Evolutionary conservation across 1,140 invertebrate genomes (phyloP).

Genomic region (Bombus sibiricus): DNA sequence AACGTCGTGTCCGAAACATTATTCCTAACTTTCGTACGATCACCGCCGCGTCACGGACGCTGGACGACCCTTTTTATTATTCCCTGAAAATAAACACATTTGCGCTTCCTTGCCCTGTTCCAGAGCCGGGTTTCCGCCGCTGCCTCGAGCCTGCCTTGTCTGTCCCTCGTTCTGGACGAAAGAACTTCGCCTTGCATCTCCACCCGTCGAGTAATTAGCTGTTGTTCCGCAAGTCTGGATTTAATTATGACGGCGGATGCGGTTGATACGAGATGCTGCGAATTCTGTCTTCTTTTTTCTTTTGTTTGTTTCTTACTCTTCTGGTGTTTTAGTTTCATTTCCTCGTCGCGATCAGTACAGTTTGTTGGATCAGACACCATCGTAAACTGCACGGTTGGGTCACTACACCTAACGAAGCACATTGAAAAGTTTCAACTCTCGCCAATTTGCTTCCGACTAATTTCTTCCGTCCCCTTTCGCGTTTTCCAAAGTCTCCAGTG

Average conservation of each 20-base stretch:
- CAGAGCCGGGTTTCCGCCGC: neutral
- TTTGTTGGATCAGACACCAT: neutral
- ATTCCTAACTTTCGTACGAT: constrained; percentile 78
- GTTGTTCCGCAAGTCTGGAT: neutral
- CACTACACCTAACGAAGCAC: constrained; percentile 45
- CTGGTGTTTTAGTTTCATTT: neutral
- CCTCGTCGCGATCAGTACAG: neutral
- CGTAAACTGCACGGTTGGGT: neutral
- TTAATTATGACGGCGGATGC: neutral
- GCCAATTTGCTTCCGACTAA: constrained; percentile 33
- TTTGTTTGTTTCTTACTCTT: neutral
- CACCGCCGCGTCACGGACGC: constrained; percentile 47
- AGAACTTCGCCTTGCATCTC: constrained; percentile 55
- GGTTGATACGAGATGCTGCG: constrained; percentile 1
- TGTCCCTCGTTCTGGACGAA: constrained; percentile 54
- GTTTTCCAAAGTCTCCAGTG: neutral
- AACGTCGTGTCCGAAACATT: constrained; percentile 82
- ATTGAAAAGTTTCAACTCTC: constrained; percentile 47
- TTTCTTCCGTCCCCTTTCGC: constrained; percentile 11
- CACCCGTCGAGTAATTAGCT: constrained; percentile 47
- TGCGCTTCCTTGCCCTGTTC: constrained; percentile 58
- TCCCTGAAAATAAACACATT: constrained; percentile 69
- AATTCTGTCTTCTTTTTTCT: neutral
- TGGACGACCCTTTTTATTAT: constrained; percentile 70
- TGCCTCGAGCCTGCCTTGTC: constrained; percentile 24